Base-by-base conservation (phyloP, 2,888 invertebrate genomes). In the Cheilosia vernalis region DNA sequence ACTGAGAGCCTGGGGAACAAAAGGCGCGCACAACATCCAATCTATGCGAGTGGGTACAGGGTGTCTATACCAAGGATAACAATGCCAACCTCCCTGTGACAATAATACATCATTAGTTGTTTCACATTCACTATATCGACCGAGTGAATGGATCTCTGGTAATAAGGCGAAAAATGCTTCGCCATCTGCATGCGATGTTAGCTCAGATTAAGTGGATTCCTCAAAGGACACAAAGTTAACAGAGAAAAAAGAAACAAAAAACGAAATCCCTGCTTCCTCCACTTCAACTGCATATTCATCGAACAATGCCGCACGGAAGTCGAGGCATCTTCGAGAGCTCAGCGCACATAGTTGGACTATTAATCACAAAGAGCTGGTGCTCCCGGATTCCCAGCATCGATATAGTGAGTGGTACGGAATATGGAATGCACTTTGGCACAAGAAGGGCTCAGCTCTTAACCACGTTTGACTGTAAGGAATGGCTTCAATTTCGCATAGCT, bases 41-140 rank as follows among this genome's bases (percentile, higher is more conserved):
- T 17, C n/a, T 37, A 17, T 10, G 27, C 49, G 40, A 13, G 10
- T 15, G 15, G 6, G 24, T 27, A 44, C 21, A 33, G 21, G 15
- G 58, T 56, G 51, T 63, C 24, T 56, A 56, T 56, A 56, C 33
- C 64, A 37, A 58, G 56, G 58, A 64, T 64, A 81, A 76, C 81
- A 82, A 70, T 64, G 69, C 19, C 27, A 67, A 56, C 70, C 70
- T 82, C 60, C 61, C 67, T 78, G 73, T 83, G 83, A 79, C 83
- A 83, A 83, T 79, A 78, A 79, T 83, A 83, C 83, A 73, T 83
- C 83, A 83, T 83, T 83, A 83, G 83, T 73, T 83, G 73, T 63
- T 79, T 78, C 83, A 47, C 69, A 83, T 79, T 83, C 73, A 83
- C 60, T 40, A 83, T 79, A 37, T 37, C 37, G 37, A 37, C 37